phyloP scores from a whole-genome alignment of 2,888 invertebrate species.

The Theretra japonica region DNA sequence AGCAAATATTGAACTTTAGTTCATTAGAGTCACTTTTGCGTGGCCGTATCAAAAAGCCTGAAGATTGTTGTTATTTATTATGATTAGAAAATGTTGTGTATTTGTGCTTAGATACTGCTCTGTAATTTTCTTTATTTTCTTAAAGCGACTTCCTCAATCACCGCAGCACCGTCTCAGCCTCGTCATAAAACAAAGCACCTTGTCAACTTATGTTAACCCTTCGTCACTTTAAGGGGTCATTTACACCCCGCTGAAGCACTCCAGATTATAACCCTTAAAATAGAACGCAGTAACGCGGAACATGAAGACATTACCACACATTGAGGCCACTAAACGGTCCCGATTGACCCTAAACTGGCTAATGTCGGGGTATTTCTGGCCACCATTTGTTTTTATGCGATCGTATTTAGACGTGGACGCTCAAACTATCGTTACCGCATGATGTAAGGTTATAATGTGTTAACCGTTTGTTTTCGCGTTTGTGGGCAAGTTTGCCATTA shows the following conservation, averaged over 20 bases:
- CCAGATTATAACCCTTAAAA: slow-evolving; percentile 25
- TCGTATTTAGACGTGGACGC: slow-evolving; percentile 53
- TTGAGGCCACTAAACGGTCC: slow-evolving; percentile 22
- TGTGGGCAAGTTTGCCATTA: neutral
- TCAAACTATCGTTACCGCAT: slow-evolving; percentile 48
- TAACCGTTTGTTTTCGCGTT: slow-evolving; percentile 5
- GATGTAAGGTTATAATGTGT: slow-evolving; percentile 16
- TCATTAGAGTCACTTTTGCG: too few species aligned
- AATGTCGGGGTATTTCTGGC: slow-evolving; percentile 46
- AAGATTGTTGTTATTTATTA: too few species aligned
- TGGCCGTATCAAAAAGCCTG: too few species aligned
- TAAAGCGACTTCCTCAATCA: neutral
- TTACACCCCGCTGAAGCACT: slow-evolving; percentile 20
- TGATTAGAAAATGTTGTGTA: neutral
- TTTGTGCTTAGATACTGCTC: neutral
- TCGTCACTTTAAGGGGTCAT: slow-evolving; percentile 19
- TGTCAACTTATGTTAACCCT: slow-evolving; percentile 21
- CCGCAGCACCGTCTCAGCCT: neutral
- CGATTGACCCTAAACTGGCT: slow-evolving; percentile 33
- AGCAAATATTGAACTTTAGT: too few species aligned
- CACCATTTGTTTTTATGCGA: slow-evolving; percentile 60
- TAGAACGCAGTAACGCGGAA: slow-evolving; percentile 19
- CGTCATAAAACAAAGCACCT: slow-evolving; percentile 13
- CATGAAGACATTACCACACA: slow-evolving; percentile 27
- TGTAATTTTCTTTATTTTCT: neutral